Evolutionary conservation across 64 coral and sea anemone species (phyloP), one percentile per base, ranked within the genome.

Genomic region (Montipora foliosa): DNA sequence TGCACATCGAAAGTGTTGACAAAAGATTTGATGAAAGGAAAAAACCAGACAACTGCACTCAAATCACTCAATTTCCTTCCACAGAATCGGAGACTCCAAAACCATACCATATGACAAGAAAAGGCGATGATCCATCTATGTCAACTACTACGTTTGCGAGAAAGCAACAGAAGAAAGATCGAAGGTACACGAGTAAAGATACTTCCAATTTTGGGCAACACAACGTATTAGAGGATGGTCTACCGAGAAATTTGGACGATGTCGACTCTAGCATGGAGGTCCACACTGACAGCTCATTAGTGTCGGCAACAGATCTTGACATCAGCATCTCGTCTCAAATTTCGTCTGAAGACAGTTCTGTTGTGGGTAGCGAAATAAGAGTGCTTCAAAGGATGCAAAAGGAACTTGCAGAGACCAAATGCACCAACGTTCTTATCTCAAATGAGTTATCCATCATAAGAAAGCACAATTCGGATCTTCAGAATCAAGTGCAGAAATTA

Each of bases 381-480:
- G 78, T 77, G 71, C 67, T 97, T 13, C 93, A 85, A 49, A 98
- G 82, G 47, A 94, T 98, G 74, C 93, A 95, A 67, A 94, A 93
- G 11, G 96, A 98, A 68, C 84, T 98, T 19, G 93, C 96, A 62
- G 89, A 98, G 45, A 90, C 94, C 9, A 98, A 98, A 77, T 98
- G 96, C 71, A 81, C 77, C 15, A 98, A 98, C 15, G 88, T 93
- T 58, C 94, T 98, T 21, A 89, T 98, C 67, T 90, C 94, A 67
- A 95, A 98, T 47, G 89, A 95, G 72, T 47, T 98, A 45, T 87
- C 96, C 9, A 98, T 98, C 22, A 78, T 92, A n/a, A 98, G 91
- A 77, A 90, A 88, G 45, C 89, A 93, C 12, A 98, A 98, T 64
- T 92, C 96, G 5, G 96, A 98, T 60, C 61, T 92, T 70, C 96